Percentiles rank a stretch among this genome's conserved stretches.
Evolutionary conservation across 1,140 invertebrate genomes (phyloP).

Genomic region (Pogonognathellus flavescens): DNA sequence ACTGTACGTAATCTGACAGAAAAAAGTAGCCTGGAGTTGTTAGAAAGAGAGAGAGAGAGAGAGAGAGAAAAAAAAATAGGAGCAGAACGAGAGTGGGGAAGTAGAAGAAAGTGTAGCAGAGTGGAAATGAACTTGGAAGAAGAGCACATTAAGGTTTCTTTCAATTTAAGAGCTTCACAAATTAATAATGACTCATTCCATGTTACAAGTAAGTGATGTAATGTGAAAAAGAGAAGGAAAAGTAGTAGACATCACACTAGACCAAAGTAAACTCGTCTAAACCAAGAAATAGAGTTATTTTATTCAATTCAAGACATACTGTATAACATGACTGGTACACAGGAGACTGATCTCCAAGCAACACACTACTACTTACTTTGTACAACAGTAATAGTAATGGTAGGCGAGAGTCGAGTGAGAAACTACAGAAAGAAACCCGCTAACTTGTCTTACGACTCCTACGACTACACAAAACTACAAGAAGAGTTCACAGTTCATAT

Average conservation of each 20-base stretch:
- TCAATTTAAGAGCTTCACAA: constrained; percentile 56
- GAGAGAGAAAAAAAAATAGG: too few species aligned
- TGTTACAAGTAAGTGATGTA: constrained; percentile 14
- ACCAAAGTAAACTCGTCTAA: background rate
- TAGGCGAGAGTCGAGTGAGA: background rate
- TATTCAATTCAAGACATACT: constrained; percentile 38
- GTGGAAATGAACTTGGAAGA: constrained; percentile 16
- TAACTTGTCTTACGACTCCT: constrained; percentile 6
- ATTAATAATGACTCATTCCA: constrained; percentile 58
- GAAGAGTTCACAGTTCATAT: too few species aligned
- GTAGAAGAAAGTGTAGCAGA: background rate
- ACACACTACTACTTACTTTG: background rate
- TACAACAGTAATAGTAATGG: background rate
- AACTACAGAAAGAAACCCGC: background rate
- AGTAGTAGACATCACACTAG: background rate
- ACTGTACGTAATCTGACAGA: too few species aligned
- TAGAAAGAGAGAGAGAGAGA: background rate
- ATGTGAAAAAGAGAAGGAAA: constrained; percentile 18
- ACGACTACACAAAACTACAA: too few species aligned
- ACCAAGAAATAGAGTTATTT: constrained; percentile 37
- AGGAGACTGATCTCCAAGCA: constrained; percentile 32
- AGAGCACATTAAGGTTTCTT: constrained; percentile 50
- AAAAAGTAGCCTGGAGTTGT: too few species aligned
- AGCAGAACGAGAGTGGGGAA: constrained; percentile 10
- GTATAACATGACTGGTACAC: constrained; percentile 17